Conservation (phyloP, 2,888 invertebrate species). For the Morinoia aosen region DNA sequence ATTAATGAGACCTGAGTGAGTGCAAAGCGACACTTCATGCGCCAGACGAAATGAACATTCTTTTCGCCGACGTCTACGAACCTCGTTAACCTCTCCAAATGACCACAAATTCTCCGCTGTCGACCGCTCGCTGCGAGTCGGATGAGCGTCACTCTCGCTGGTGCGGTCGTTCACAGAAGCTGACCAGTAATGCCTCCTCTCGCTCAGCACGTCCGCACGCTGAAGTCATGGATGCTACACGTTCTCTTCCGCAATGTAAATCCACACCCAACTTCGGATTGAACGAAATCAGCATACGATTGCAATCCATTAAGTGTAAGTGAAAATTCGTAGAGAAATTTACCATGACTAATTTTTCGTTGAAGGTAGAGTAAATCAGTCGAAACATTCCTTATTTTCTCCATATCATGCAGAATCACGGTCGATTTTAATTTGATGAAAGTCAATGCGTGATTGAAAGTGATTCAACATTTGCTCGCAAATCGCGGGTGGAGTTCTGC, state of each 20-base stretch:
- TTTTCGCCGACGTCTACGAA: neutral
- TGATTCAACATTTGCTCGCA: neutral
- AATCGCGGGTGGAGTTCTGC: neutral
- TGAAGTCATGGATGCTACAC: neutral
- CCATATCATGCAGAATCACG: too few relatives aligned
- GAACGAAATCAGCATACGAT: neutral
- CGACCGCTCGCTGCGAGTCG: neutral
- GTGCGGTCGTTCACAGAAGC: neutral
- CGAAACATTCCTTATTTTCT: too few relatives aligned
- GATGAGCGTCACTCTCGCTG: neutral
- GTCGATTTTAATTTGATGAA: neutral
- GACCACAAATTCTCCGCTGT: neutral
- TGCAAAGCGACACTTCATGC: neutral
- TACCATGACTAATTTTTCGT: neutral
- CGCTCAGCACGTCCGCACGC: neutral
- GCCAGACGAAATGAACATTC: neutral
- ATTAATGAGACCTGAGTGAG: neutral
- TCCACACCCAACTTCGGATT: neutral
- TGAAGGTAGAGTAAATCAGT: neutral
- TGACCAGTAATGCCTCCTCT: neutral
- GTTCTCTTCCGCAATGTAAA: neutral
- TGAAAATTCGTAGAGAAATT: neutral
- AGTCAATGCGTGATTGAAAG: neutral
- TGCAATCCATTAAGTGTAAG: neutral
- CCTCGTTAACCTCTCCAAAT: neutral